Percentiles rank a stretch among this genome's conserved stretches.
Evolutionary conservation across 2,888 invertebrate genomes (phyloP).

Genomic region (Hydraecia micacea): DNA sequence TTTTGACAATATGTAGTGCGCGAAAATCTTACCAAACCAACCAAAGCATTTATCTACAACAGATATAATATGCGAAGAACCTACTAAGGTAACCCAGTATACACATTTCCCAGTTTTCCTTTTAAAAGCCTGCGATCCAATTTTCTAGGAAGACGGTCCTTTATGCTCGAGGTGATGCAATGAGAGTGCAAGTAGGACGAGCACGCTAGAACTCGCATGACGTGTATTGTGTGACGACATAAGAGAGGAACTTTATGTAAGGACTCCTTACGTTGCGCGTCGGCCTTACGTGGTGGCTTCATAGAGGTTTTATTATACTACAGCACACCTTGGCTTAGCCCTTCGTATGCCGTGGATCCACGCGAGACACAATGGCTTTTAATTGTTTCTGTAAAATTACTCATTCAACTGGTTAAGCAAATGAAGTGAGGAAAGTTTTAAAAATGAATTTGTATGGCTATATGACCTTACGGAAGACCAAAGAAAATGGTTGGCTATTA

Average conservation of each 20-base stretch:
- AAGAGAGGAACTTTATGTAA: conserved; percentile 23
- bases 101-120: conserved; percentile 20
- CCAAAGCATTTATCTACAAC: background rate
- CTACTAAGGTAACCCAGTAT: background rate
- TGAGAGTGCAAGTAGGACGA: conserved; percentile 43
- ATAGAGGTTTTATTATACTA: background rate
- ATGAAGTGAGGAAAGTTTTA: background rate
- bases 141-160: conserved; percentile 35
- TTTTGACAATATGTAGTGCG: background rate
- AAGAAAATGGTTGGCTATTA: background rate
- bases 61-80: background rate
- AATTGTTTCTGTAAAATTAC: no score
- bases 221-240: conserved; percentile 35
- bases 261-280: background rate
- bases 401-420: no score
- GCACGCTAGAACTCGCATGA: conserved; percentile 12
- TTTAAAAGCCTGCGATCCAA: conserved; percentile 27
- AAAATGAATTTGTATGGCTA: background rate
- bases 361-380: no score
- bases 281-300: background rate
- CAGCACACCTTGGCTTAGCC: background rate
- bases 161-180: conserved; percentile 42
- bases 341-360: no score
- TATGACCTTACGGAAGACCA: background rate
- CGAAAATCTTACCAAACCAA: background rate